Evolutionary conservation across 2,797 vertebrate species (phyloP), one percentile per base, ranked within the genome.

Genomic region (Selene dorsalis): DNA sequence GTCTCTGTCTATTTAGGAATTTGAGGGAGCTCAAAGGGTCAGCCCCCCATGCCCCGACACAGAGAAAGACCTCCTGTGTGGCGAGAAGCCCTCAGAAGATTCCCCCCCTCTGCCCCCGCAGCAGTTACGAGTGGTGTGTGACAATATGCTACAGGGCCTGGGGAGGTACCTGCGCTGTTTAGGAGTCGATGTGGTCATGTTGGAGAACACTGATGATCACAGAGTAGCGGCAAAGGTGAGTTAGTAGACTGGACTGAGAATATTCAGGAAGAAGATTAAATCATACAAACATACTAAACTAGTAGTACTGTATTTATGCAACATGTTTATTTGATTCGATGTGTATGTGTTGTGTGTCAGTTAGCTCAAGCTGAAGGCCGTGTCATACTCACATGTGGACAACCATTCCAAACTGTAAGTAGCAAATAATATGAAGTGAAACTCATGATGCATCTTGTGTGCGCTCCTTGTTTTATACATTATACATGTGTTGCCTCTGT

Each of bases 141-240:
- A 97, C 88, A 97, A 94, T 92, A 97, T 97, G 97, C 93, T 97
- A 16, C 96, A 97, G 77, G 97, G 96, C 26, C 94, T 97, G 0
- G 97, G 96, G 0, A 92, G 95, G 60, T 95, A 95, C 75, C 95
- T 97, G 79, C 96, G 96, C 80, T 96, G 96, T 82, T 91, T 98
- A 6, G 96, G 97, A 0, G 93, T 96, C 0, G 96, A 97, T 0
- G 96, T 96, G 26, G 73, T 82, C 4, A 92, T 96, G 77, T 87
- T 97, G 93, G 95, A 95, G 66, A 95, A 94, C 3, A 82, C 82
- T 0, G 95, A 97, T 3, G 96, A 97, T 79, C 97, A 97, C 81
- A 92, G 92, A 84, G 90, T 88, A 65, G 96, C 96, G 2, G 96
- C 96, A 1, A 92, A 96, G 95, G 97, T 96, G 72, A 72, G 85